These are phyloP conservation scores for Hemibagrus guttatus DNA, from an alignment of 2,797 vertebrate species.

Conservation along the genomic window DNA sequence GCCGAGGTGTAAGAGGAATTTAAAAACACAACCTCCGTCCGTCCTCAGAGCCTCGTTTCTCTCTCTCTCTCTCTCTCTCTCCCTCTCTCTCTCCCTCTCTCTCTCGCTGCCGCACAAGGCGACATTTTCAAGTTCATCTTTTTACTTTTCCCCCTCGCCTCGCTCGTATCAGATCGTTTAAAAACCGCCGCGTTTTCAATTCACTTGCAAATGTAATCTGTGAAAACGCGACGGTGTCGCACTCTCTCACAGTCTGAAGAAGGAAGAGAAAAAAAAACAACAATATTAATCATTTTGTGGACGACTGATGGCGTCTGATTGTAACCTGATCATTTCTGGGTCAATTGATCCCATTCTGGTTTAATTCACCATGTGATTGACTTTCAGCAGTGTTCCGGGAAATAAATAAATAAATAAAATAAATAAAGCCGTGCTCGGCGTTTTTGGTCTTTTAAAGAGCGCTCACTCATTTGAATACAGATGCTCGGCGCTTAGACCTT, in stretches of 20 bases:
- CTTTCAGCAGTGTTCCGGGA: slow-evolving; percentile 76
- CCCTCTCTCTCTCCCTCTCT: too few species aligned
- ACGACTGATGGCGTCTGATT: slow-evolving; percentile 68
- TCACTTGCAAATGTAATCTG: slow-evolving; percentile 68
- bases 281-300: slow-evolving; percentile 62
- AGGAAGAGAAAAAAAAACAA: slow-evolving; percentile 65
- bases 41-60: too few species aligned
- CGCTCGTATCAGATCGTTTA: neutral
- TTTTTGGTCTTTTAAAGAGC: slow-evolving; percentile 72
- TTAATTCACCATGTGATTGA: slow-evolving; percentile 89
- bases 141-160: neutral
- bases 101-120: too few species aligned
- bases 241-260: slow-evolving; percentile 65
- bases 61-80: too few species aligned
- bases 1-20: neutral
- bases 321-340: slow-evolving; percentile 86
- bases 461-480: slow-evolving; percentile 76
- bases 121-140: neutral
- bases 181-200: slow-evolving; percentile 50
- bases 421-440: slow-evolving; percentile 61
- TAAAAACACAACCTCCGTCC: too few species aligned
- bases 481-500: slow-evolving; percentile 69
- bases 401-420: slow-evolving; percentile 30
- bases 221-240: slow-evolving; percentile 67
- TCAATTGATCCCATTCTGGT: slow-evolving; percentile 84